phyloP scores from a whole-genome alignment of 37 sponge, comb jelly and placozoan genomes.

The Geodia barretti region DNA sequence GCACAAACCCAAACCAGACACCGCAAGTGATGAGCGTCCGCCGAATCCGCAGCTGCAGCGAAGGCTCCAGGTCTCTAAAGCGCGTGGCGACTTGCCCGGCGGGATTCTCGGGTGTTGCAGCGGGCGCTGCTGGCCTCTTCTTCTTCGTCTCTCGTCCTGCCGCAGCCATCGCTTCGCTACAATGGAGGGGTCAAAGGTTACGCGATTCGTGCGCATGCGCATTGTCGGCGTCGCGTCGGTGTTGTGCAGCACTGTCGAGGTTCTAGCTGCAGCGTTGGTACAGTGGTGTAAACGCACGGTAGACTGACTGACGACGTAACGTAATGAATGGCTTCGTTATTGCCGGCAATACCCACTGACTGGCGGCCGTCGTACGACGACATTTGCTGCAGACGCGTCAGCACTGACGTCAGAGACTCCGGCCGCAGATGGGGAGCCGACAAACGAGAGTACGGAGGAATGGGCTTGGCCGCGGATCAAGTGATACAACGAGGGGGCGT shows the following conservation, averaged over 20 bases:
- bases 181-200: background rate
- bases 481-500: background rate
- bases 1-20: slow-evolving; percentile 56
- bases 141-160: background rate
- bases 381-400: too few relatives aligned
- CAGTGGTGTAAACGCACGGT: too few relatives aligned
- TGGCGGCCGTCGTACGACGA: too few relatives aligned
- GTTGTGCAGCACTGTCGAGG: background rate
- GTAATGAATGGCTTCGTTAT: too few relatives aligned
- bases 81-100: too few relatives aligned
- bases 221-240: background rate
- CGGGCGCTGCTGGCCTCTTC: too few relatives aligned
- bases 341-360: too few relatives aligned
- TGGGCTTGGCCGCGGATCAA: background rate
- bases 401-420: too few relatives aligned
- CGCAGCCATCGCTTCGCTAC: too few relatives aligned
- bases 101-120: too few relatives aligned
- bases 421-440: background rate
- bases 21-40: slow-evolving; percentile 28
- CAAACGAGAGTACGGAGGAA: background rate
- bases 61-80: slow-evolving; percentile 35
- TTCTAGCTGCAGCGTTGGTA: too few relatives aligned
- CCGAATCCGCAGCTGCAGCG: slow-evolving; percentile 46
- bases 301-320: too few relatives aligned
- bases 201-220: background rate